Conservation (phyloP, 2,797 vertebrate species). For the Sylvia borin region DNA sequence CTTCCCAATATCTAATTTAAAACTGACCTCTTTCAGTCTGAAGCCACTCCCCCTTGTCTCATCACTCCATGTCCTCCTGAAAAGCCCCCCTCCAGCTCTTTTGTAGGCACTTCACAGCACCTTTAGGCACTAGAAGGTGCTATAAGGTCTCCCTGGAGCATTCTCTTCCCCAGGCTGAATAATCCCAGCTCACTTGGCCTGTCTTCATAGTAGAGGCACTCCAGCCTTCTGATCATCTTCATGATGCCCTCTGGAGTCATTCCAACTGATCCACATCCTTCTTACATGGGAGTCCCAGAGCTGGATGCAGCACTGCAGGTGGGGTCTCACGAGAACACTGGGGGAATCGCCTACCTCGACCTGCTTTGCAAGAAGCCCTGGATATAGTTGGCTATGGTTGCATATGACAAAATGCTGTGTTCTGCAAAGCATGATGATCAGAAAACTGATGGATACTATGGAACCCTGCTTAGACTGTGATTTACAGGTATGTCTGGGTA, state of each 20-base stretch:
- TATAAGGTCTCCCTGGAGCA: not conserved
- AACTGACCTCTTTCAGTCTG: not conserved
- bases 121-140: not conserved
- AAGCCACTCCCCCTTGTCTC: not conserved
- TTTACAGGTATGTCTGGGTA: not conserved
- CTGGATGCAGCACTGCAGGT: not conserved
- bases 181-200: not conserved
- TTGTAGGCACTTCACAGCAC: not conserved
- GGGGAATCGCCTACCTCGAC: fast-evolving
- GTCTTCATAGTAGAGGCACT: not conserved
- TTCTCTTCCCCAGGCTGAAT: not conserved
- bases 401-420: not conserved
- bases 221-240: not conserved
- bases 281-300: not conserved
- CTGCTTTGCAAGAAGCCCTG: not conserved
- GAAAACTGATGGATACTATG: not conserved
- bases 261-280: not conserved
- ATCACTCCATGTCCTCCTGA: not conserved
- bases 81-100: not conserved
- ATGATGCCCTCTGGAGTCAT: fast-evolving
- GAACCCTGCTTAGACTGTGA: not conserved
- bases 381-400: not conserved
- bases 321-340: not conserved
- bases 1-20: not conserved
- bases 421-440: not conserved